phyloP scores from a whole-genome alignment of 2,888 invertebrate species.

The Phytoseiulus persimilis region DNA sequence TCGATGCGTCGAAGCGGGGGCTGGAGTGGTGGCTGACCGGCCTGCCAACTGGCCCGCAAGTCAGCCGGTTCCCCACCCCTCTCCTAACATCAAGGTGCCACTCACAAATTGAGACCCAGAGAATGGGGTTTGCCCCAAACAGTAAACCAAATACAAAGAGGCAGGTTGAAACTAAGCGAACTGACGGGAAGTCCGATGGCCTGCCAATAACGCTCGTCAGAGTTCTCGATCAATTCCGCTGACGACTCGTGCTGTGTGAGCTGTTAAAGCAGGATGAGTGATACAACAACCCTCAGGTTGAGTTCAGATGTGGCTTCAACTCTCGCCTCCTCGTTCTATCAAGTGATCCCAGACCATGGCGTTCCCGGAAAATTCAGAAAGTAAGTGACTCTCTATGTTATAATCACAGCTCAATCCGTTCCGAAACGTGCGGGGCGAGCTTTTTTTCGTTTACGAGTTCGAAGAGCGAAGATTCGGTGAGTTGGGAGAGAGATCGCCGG shows the following conservation, averaged over 20 bases:
- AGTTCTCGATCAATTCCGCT: neutral
- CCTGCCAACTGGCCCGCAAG: neutral
- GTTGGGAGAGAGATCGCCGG: too few species aligned
- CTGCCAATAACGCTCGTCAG: neutral
- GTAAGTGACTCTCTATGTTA: neutral
- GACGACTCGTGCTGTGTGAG: neutral
- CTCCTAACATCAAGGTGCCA: neutral
- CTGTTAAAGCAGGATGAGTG: slow-evolving; percentile 12
- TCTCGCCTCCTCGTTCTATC: slow-evolving; percentile 31
- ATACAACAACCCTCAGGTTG: neutral
- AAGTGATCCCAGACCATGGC: slow-evolving; percentile 27
- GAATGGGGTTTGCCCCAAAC: neutral
- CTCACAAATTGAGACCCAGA: slow-evolving; percentile 5
- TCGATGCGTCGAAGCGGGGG: too few species aligned
- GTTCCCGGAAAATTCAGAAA: slow-evolving; percentile 19
- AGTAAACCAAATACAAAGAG: neutral
- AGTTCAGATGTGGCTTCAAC: slow-evolving; percentile 29
- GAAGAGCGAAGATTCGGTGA: too few species aligned
- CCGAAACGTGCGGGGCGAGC: too few species aligned
- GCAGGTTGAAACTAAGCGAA: neutral
- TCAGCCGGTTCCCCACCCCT: neutral
- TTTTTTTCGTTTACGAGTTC: too few species aligned
- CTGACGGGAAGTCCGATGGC: neutral
- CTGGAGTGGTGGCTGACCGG: neutral
- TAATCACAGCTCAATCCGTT: too few species aligned